phyloP scores from a whole-genome alignment of 2,797 vertebrate genomes.

The Balearica regulorum region DNA sequence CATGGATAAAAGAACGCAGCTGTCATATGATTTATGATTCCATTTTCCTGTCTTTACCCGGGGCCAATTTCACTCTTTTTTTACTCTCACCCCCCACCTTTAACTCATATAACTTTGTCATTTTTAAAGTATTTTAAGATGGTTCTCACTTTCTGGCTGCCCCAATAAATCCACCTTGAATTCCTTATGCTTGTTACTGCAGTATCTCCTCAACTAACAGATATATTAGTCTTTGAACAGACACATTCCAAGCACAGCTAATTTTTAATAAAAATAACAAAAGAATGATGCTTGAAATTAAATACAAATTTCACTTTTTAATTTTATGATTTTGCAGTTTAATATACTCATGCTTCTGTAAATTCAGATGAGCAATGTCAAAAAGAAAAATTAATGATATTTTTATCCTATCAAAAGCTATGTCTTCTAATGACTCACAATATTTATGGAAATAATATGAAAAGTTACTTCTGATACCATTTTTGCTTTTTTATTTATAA shows the following conservation, averaged over 20 bases:
- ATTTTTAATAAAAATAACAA: not conserved
- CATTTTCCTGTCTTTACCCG: conserved; percentile 53
- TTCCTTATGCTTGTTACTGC: conserved; percentile 26
- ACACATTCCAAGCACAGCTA: conserved; percentile 6
- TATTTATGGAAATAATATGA: not conserved
- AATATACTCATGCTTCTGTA: not conserved
- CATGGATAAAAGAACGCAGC: conserved; percentile 64
- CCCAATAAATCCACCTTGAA: conserved; percentile 55
- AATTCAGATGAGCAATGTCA: not conserved
- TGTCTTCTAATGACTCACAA: not conserved
- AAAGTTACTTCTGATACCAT: not conserved
- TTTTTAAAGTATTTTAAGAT: conserved; percentile 65
- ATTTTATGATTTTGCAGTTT: not conserved
- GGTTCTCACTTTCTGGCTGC: conserved; percentile 53
- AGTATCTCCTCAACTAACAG: conserved; percentile 22
- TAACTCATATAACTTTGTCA: conserved; percentile 57
- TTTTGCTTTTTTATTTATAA: not conserved
- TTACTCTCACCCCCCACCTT: not conserved
- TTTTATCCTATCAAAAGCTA: not conserved
- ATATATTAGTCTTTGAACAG: conserved; percentile 16
- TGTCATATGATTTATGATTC: conserved; percentile 68
- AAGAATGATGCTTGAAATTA: not conserved
- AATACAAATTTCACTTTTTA: not conserved
- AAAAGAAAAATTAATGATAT: not conserved
- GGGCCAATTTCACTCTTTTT: conserved; percentile 21